These are phyloP conservation scores for Oostethus manadensis DNA, from an alignment of 2,113 vertebrate species.

Conservation along the genomic window DNA sequence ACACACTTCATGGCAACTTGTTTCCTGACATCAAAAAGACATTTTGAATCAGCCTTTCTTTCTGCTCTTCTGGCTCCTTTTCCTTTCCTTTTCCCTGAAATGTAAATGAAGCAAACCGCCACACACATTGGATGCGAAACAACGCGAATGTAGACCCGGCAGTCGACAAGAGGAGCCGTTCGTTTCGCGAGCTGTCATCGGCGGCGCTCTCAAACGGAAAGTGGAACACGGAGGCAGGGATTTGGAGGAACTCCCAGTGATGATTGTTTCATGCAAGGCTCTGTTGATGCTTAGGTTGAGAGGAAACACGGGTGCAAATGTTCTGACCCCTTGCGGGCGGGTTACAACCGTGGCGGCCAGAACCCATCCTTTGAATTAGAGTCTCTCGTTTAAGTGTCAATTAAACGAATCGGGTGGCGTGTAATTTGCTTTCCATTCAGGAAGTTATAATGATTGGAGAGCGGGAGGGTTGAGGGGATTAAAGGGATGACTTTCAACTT, in stretches of 20 bases:
- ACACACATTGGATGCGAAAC: slow-evolving; percentile 17
- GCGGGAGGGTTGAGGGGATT: slow-evolving; percentile 6
- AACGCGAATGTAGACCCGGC: slow-evolving; percentile 26
- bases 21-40: neutral
- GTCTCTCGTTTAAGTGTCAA: slow-evolving; percentile 36
- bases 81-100: slow-evolving; percentile 3
- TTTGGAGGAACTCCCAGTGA: slow-evolving; percentile 28
- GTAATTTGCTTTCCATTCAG: slow-evolving; percentile 52
- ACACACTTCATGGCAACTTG: neutral
- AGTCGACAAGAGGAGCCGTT: slow-evolving; percentile 48
- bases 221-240: slow-evolving; percentile 17
- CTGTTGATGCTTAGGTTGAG: slow-evolving; percentile 54
- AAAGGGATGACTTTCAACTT: slow-evolving; percentile 28
- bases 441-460: slow-evolving; percentile 38
- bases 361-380: slow-evolving; percentile 59
- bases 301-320: slow-evolving; percentile 51
- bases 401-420: slow-evolving; percentile 50
- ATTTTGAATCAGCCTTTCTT: slow-evolving; percentile 5
- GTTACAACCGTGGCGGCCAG: slow-evolving; percentile 35
- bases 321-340: slow-evolving; percentile 33
- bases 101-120: slow-evolving; percentile 18
- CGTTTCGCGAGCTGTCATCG: slow-evolving; percentile 50
- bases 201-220: slow-evolving; percentile 36
- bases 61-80: slow-evolving; percentile 2
- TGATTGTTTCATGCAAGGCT: slow-evolving; percentile 28